A percentile compares a stretch with the other conserved stretches of the same genome.
These are phyloP conservation scores for Allolobophora icterica DNA, from an alignment of 2,888 invertebrate genomes.

Conservation along the genomic window DNA sequence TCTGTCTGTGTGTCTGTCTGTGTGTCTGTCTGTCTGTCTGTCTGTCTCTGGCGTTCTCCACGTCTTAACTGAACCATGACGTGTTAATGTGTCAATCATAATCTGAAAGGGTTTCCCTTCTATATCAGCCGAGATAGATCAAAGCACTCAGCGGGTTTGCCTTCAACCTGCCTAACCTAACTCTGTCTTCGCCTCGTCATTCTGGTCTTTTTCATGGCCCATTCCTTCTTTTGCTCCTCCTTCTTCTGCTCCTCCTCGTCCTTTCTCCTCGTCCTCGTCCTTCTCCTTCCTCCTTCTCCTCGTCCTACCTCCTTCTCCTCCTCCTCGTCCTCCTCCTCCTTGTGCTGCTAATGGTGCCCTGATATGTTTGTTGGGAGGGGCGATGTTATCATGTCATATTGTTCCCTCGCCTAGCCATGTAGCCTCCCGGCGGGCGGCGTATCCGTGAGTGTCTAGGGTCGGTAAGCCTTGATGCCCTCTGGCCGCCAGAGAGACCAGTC, in stretches of 20 bases:
- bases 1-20: background rate
- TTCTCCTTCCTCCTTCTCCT: conserved; percentile 20
- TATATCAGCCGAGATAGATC: background rate
- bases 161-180: background rate
- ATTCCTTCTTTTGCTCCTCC: conserved; percentile 28
- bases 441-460: no score
- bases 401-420: no score
- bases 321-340: conserved; percentile 20
- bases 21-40: background rate
- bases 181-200: background rate
- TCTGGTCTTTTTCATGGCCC: background rate
- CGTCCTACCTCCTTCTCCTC: conserved; percentile 2
- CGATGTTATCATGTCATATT: no score
- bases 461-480: no score
- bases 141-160: background rate
- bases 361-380: no score
- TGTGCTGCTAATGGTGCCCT: background rate
- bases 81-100: background rate
- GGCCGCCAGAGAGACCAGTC: no score
- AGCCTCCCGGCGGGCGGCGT: no score
- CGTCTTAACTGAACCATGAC: background rate
- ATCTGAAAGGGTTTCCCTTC: background rate
- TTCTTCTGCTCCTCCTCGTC: conserved; percentile 26
- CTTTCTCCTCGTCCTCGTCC: background rate
- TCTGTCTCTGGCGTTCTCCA: background rate